Evolutionary conservation across 2,797 vertebrate genomes (phyloP).

Genomic region (Sebastes steindachneri): DNA sequence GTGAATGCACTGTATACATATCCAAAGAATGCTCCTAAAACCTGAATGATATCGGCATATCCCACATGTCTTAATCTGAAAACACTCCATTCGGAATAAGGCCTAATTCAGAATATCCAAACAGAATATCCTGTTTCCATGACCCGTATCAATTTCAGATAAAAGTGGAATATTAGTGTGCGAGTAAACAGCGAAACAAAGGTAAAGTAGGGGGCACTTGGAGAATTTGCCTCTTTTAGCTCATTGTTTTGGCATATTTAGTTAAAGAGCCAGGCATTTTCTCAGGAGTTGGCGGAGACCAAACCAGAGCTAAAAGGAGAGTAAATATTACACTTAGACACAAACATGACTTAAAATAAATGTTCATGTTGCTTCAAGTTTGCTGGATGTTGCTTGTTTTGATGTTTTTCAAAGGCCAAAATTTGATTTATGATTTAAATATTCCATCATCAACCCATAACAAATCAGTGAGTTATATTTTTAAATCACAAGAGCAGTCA

Average conservation of each 20-base stretch:
- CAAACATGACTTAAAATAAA: background rate
- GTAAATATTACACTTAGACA: background rate
- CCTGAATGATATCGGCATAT: too few species aligned
- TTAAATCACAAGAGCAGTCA: background rate
- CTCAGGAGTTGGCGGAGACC: background rate
- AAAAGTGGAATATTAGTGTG: too few species aligned
- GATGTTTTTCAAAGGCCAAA: too few species aligned
- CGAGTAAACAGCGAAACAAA: too few species aligned
- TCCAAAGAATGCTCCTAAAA: too few species aligned
- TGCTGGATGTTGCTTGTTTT: background rate
- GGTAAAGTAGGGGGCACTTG: background rate
- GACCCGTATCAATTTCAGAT: too few species aligned
- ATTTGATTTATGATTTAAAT: too few species aligned
- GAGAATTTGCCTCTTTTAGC: background rate
- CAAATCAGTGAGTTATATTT: background rate
- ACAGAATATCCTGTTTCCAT: too few species aligned
- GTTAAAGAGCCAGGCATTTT: too few species aligned
- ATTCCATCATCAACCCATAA: background rate
- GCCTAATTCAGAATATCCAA: too few species aligned
- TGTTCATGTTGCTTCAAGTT: background rate
- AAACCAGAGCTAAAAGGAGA: background rate
- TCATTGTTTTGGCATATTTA: background rate
- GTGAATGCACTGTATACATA: fast-evolving
- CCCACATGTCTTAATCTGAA: too few species aligned
- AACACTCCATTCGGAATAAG: too few species aligned